Conservation (phyloP, 2,797 vertebrate genomes). For the Nannoperca australis region DNA sequence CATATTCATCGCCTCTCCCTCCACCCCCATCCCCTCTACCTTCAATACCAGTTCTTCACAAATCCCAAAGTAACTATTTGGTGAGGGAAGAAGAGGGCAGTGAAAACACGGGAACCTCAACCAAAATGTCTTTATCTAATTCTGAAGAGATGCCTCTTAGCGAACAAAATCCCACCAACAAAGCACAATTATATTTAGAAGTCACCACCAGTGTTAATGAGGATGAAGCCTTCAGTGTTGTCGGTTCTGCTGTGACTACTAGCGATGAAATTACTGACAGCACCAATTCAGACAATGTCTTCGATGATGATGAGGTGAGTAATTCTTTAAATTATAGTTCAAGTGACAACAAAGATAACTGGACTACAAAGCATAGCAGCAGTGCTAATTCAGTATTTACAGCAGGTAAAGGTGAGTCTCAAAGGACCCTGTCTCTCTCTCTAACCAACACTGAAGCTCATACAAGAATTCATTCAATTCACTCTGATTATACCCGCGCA, state of each 20-base stretch:
- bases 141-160: constrained; percentile 17
- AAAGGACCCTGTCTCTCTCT: constrained; percentile 3
- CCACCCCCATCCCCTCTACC: constrained; percentile 71
- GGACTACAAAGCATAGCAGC: constrained; percentile 13
- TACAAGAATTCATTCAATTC: constrained; percentile 26
- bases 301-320: constrained; percentile 64
- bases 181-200: constrained; percentile 40
- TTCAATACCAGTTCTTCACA: constrained; percentile 36
- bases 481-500: constrained; percentile 55
- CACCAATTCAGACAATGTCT: constrained; percentile 80
- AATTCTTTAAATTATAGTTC: constrained; percentile 40
- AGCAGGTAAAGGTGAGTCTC: constrained; percentile 30
- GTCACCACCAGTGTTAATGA: constrained; percentile 27
- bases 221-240: constrained; percentile 29
- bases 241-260: constrained; percentile 24
- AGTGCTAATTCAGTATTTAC: constrained; percentile 1
- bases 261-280: constrained; percentile 76
- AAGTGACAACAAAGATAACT: constrained; percentile 38
- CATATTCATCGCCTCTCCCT: constrained; percentile 70
- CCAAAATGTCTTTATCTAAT: constrained; percentile 39
- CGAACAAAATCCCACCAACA: constrained; percentile 27
- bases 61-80: constrained; percentile 39
- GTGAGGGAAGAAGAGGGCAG: constrained; percentile 4
- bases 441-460: constrained; percentile 25
- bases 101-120: constrained; percentile 20